Conservation (phyloP, 2,888 invertebrate species). For the Melolontha melolontha region DNA sequence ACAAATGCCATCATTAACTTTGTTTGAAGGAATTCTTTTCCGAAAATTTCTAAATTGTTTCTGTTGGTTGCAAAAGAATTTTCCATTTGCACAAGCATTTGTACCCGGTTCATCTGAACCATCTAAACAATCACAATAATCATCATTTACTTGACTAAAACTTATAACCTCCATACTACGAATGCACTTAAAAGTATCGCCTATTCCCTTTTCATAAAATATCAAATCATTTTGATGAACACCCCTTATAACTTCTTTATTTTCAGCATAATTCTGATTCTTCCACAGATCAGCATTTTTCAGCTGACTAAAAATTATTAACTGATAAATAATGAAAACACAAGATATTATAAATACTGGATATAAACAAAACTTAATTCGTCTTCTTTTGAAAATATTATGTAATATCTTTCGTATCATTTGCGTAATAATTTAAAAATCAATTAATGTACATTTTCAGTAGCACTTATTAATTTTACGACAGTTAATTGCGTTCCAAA, state of each 20-base stretch:
- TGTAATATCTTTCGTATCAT: slow-evolving; percentile 13
- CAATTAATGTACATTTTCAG: slow-evolving; percentile 11
- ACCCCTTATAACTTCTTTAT: slow-evolving; percentile 58
- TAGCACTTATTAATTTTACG: slow-evolving; percentile 12
- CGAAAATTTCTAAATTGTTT: slow-evolving; percentile 61
- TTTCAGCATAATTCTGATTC: neutral
- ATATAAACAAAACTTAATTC: slow-evolving; percentile 26
- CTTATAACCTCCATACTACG: slow-evolving; percentile 66
- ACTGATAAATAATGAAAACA: slow-evolving; percentile 20
- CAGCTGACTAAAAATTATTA: slow-evolving; percentile 19
- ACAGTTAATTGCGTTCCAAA: neutral
- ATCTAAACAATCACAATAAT: slow-evolving; percentile 88
- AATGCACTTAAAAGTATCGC: slow-evolving; percentile 66
- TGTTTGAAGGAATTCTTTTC: slow-evolving; percentile 76
- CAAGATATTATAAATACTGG: slow-evolving; percentile 19
- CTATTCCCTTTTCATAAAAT: slow-evolving; percentile 64
- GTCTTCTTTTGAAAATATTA: slow-evolving; percentile 7
- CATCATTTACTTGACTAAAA: slow-evolving; percentile 78
- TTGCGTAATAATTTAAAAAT: neutral
- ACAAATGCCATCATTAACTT: slow-evolving; percentile 94
- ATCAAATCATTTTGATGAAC: slow-evolving; percentile 62
- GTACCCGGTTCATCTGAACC: slow-evolving; percentile 87
- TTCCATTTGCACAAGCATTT: slow-evolving; percentile 86
- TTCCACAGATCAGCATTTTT: neutral
- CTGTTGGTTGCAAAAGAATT: slow-evolving; percentile 83